Base-by-base conservation (phyloP, 2,797 vertebrate genomes). In the Tympanoctomys barrerae region DNA sequence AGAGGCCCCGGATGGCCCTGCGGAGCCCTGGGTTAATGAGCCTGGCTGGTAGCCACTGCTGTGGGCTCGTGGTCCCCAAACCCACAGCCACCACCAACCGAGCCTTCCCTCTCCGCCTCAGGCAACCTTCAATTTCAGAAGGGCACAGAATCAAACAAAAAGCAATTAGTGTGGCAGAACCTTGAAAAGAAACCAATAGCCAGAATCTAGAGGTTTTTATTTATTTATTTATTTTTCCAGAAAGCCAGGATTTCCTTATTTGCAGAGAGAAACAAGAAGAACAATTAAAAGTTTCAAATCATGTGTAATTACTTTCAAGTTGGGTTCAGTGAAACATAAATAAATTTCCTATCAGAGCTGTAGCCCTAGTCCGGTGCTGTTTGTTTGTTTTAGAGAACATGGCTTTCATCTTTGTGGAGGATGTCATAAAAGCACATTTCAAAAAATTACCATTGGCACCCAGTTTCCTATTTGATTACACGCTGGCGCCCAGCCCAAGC, bases 361-460 rank as follows among this genome's bases (percentile, higher is more conserved):
- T 79, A 91, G 95, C 95, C 71, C 93, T 4, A 94, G 92, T 97
- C 94, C 96, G 61, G 84, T 46, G 28, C 49, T 91, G 19, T 97
- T 98, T 98, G 92, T 98, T 98, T 98, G 96, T 97, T 98, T 89
- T 96, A 97, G 97, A 87, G 62, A 80, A 18, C 61, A 54, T 91
- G 70, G 86, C 97, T 98, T 98, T 98, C 81, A 97, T 98, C 98
- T 98, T 92, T 46, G 96, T 81, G 97, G 97, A 97, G 96, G 97
- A 98, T 95, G 79, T 96, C 98, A 99, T 98, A 98, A 99, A 98
- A 96, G 95, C 97, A 98, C 96, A 97, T 97, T 97, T 97, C 96
- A 97, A 97, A 97, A 98, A 98, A 98, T 98, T 98, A 99, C 98
- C 97, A 98, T 96, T 97, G 97, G 98, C 98, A 98, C 98, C 97